These are phyloP conservation scores for Microctenopoma stevenorrisi DNA, from an alignment of 2,797 vertebrate genomes.

Conservation along the genomic window DNA sequence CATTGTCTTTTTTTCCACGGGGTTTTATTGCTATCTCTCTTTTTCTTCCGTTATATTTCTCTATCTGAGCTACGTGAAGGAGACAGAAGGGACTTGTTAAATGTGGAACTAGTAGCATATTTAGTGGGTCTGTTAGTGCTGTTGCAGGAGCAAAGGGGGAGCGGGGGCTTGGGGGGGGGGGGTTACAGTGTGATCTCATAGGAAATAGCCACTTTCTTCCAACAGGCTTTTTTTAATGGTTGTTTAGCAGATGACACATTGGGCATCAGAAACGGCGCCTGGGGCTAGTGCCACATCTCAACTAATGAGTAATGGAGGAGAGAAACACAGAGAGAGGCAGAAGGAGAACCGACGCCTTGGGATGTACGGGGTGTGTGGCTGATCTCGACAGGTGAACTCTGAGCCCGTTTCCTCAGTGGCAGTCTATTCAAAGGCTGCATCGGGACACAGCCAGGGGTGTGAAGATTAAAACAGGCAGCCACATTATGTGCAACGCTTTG, in stretches of 20 bases:
- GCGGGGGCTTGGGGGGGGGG: conserved; percentile 1
- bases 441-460: not conserved
- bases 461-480: conserved; percentile 33
- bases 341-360: not conserved
- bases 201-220: conserved; percentile 76
- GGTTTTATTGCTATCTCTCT: not conserved
- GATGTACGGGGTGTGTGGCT: conserved; percentile 20
- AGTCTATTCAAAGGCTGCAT: conserved; percentile 33
- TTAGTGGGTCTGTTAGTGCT: conserved; percentile 62
- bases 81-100: conserved; percentile 52
- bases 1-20: too few species aligned
- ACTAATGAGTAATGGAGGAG: conserved; percentile 43
- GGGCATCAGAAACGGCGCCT: conserved; percentile 60
- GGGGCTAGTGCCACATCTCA: conserved; percentile 48
- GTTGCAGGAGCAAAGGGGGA: too few species aligned
- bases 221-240: conserved; percentile 61
- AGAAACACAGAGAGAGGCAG: conserved; percentile 13
- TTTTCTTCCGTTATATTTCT: not conserved
- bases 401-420: conserved; percentile 40
- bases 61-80: conserved; percentile 27
- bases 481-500: conserved; percentile 11
- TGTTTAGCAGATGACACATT: conserved; percentile 67
- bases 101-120: conserved; percentile 67
- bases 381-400: conserved; percentile 27
- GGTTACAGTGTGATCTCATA: conserved; percentile 57